Base-by-base conservation (phyloP, 2,797 vertebrate genomes). In the Cynopterus sphinx region DNA sequence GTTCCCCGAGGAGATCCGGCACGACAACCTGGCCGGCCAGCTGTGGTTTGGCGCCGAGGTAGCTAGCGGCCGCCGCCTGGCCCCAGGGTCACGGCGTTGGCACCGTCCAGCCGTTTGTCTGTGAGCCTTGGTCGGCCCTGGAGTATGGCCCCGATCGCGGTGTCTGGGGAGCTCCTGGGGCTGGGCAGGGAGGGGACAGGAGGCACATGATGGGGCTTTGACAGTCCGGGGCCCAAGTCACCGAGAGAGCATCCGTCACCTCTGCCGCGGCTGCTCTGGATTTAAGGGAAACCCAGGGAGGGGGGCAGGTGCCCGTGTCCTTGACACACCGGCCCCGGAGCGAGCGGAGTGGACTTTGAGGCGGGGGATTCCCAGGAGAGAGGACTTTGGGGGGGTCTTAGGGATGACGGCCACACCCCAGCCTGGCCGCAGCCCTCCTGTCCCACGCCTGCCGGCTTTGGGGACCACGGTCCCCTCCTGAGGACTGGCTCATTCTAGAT, bases 1-100 rank as follows among this genome's bases (percentile, higher is more conserved):
- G 98, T 99, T 99, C 98, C 99, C 99, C 0, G 99, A 99, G 98
- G 99, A 99, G 98, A 99, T 99, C 98, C 99, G 99, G n/a, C 99
- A 99, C 86, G 99, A 99, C 99, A 99, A 99, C 99, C 98, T 99
- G 95, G 99, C 99, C 1, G 99, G 99, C 96, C 99, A 99, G 98
- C 99, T 99, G 97, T 99, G 99, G 99, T 99, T 99, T 96, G 99
- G 99, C 59, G 99, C 99, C 6, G 99, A 99, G 99, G 99, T 99
- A 98, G 94, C 24, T n/a, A n/a, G n/a, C n/a, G 22, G 85, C 59
- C 3, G 4, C 36, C 3, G 1, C 31, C n/a, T 17, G 55, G 86
- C 41, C 2, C 46, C 4, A 0, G 9, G 36, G 57, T 46, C 28
- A 5, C 6, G 1, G 13, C 2, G 13, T 5, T 59, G 31, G 6